Conservation (phyloP, 2,797 vertebrate species). For the Podarcis siculus region DNA sequence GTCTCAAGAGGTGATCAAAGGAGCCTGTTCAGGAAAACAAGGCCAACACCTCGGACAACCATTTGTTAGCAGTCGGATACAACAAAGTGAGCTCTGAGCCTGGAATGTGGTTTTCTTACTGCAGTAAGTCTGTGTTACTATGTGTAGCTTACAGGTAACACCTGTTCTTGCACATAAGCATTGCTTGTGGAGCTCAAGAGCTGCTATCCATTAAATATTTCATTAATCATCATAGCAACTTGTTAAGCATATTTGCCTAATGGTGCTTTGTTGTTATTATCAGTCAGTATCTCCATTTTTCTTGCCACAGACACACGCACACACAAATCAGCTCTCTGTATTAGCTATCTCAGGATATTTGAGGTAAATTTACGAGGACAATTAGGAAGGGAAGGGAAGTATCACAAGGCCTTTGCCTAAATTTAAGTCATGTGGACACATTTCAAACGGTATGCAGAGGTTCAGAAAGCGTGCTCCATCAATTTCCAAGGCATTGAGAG, state of each 20-base stretch:
- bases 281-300: neutral
- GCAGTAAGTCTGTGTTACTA: neutral
- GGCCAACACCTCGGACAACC: neutral
- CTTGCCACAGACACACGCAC: neutral
- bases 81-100: neutral
- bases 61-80: neutral
- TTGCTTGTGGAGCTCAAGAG: neutral
- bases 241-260: conserved; percentile 10
- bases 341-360: neutral
- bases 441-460: neutral
- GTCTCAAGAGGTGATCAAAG: conserved; percentile 22
- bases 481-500: neutral
- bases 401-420: neutral
- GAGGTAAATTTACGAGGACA: neutral
- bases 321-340: neutral
- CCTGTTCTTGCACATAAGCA: conserved; percentile 1
- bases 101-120: neutral
- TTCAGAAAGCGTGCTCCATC: neutral
- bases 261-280: neutral
- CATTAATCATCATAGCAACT: neutral
- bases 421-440: neutral
- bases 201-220: neutral
- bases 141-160: conserved; percentile 13
- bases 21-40: neutral
- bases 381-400: neutral